These are phyloP conservation scores for Melanotaenia maccullochi DNA, from an alignment of 2,797 vertebrate genomes.

Conservation along the genomic window DNA sequence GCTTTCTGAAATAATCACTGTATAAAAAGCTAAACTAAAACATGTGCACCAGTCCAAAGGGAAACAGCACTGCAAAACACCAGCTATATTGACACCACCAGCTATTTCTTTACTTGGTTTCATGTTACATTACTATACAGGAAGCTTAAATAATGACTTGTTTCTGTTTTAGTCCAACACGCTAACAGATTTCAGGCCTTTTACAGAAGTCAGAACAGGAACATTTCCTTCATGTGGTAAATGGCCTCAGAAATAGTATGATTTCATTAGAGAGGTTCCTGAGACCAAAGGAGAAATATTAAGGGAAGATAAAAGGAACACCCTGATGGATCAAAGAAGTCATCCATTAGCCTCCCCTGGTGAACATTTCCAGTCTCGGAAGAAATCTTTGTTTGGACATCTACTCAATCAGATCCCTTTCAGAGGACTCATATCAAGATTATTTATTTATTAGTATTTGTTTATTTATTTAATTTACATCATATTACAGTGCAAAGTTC, in stretches of 20 bases:
- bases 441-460: too few species aligned
- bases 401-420: not conserved
- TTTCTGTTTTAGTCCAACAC: slow-evolving; percentile 54
- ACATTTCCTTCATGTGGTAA: slow-evolving; percentile 65
- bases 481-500: too few species aligned
- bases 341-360: slow-evolving; percentile 39
- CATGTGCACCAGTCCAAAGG: slow-evolving; percentile 12
- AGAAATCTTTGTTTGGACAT: not conserved
- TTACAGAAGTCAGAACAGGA: slow-evolving; percentile 42
- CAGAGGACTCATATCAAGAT: not conserved
- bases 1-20: slow-evolving; percentile 24
- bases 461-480: too few species aligned
- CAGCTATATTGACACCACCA: not conserved
- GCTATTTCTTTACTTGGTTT: slow-evolving; percentile 32
- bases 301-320: slow-evolving; percentile 67
- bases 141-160: slow-evolving; percentile 49
- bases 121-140: slow-evolving; percentile 35
- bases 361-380: slow-evolving; percentile 12
- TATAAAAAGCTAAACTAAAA: slow-evolving; percentile 40
- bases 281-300: slow-evolving; percentile 63
- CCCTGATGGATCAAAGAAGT: slow-evolving; percentile 72
- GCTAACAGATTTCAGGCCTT: slow-evolving; percentile 30
- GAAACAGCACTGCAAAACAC: not conserved
- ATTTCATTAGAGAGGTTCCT: slow-evolving; percentile 69
- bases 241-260: slow-evolving; percentile 48